Evolutionary conservation across 2,888 invertebrate species (phyloP), one percentile per base, ranked within the genome.

Genomic region (Caenorhabditis sp.): DNA sequence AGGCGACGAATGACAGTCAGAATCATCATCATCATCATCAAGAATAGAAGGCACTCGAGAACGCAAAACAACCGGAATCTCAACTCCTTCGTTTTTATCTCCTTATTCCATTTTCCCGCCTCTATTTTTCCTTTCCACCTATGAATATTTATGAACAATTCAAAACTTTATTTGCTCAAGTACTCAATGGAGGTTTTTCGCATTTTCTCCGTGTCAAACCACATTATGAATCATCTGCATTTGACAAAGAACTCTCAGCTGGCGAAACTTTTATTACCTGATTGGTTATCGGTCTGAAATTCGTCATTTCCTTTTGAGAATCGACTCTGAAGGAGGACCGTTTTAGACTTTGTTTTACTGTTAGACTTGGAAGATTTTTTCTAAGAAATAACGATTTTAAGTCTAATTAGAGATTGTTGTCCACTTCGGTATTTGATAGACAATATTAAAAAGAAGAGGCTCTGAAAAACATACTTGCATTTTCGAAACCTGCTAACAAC

Each of bases 1-100:
- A 83, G 49, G 83, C 76, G 16, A 68, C 80, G 16, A 61, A 44
- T n/a, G 79, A 79, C 63, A 70, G 61, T 64, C 79, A 79, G 41
- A 72, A 75, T 56, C 59, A 63, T 54, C 61, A 69, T 69, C 77
- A 77, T 51, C 49, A 69, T 31, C 49, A 61, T 56, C 47, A 59
- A 35, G 58, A 58, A 58, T 44, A 70, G 41, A 66, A n/a, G 26
- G 44, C 47, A 66, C 28, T 26, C 16, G 4, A n/a, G n/a, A 19
- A 51, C 49, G 6, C 16, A 44, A 38, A 38, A 38, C 38, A 38
- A 38, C 12, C 38, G 8, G 4, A 35, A 35, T 35, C 31, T 35
- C 31, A 35, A n/a, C n/a, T n/a, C n/a, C n/a, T n/a, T n/a, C n/a
- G n/a, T 35, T 12, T 63, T 19, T 35, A 28, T 35, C n/a, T 31